A percentile compares a stretch with the other conserved stretches of the same genome.
phyloP scores from a whole-genome alignment of 2,888 invertebrate species.

The Ormyrus nitidulus region DNA sequence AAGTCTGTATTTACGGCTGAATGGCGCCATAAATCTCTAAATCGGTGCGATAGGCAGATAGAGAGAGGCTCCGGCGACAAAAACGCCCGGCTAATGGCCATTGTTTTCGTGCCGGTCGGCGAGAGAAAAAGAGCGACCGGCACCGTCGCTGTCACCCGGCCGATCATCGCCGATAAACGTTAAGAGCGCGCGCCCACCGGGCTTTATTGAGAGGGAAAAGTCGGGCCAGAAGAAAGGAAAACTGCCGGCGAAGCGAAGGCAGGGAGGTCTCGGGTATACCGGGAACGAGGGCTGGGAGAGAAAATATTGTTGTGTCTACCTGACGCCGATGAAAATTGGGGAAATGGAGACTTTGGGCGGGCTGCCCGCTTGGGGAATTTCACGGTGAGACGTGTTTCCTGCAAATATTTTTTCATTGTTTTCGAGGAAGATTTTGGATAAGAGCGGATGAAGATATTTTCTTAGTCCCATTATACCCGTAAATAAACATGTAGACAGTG shows the following conservation, averaged over 20 bases:
- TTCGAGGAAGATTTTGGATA: background rate
- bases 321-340: conserved; percentile 26
- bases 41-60: too few species aligned
- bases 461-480: too few species aligned
- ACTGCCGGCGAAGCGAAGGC: conserved; percentile 30
- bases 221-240: conserved; percentile 44
- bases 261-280: conserved; percentile 36
- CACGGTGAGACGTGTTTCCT: conserved; percentile 8
- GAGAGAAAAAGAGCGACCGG: too few species aligned
- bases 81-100: too few species aligned
- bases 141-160: background rate
- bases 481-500: too few species aligned
- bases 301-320: conserved; percentile 23
- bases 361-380: conserved; percentile 8
- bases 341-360: conserved; percentile 33
- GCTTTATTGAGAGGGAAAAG: background rate
- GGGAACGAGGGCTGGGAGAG: background rate
- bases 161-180: conserved; percentile 44
- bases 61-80: too few species aligned
- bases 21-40: conserved; percentile 5
- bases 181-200: background rate
- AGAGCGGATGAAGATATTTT: conserved; percentile 16
- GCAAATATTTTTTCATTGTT: conserved; percentile 9
- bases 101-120: too few species aligned
- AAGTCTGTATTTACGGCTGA: conserved; percentile 3